Percentiles rank a stretch among this genome's conserved stretches.
Conservation (phyloP, 1,140 invertebrate genomes). For the Centruroides vittatus region DNA sequence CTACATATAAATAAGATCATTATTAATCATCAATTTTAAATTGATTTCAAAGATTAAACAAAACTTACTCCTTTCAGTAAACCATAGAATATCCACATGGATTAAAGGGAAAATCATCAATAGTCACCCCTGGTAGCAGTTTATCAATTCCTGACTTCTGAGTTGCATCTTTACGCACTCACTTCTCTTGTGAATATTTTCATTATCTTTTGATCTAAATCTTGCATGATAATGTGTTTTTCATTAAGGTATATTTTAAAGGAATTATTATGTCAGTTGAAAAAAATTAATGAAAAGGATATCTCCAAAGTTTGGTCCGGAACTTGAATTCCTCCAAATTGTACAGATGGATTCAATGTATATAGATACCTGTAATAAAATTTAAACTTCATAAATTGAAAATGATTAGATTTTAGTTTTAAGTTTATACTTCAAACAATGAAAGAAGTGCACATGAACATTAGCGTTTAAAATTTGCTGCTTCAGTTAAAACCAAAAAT, state of each 20-base stretch:
- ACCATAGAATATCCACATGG: conserved; percentile 98
- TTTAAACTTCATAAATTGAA: not conserved
- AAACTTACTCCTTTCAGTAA: conserved; percentile 72
- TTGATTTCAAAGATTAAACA: not conserved
- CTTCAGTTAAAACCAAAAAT: no score
- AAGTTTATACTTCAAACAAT: no score
- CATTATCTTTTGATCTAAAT: conserved; percentile 62
- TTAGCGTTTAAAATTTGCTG: no score
- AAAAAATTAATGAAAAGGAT: conserved; percentile 10
- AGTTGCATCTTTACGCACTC: conserved; percentile 66
- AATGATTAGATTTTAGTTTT: no score
- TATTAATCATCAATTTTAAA: no score
- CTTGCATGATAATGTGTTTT: conserved; percentile 20
- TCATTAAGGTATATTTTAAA: not conserved
- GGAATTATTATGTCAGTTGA: not conserved
- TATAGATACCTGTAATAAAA: conserved; percentile 57
- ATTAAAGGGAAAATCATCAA: conserved; percentile 95
- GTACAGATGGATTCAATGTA: conserved; percentile 48
- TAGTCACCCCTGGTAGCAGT: conserved; percentile 81
- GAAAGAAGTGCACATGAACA: no score
- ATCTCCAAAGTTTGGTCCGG: conserved; percentile 23
- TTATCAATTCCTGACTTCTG: conserved; percentile 86
- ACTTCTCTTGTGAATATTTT: conserved; percentile 68
- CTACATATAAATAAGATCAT: no score
- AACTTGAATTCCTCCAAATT: conserved; percentile 12